Evolutionary conservation across 2,113 vertebrate species (phyloP), one percentile per base, ranked within the genome.

Genomic region (Rousettus leschenaultii): DNA sequence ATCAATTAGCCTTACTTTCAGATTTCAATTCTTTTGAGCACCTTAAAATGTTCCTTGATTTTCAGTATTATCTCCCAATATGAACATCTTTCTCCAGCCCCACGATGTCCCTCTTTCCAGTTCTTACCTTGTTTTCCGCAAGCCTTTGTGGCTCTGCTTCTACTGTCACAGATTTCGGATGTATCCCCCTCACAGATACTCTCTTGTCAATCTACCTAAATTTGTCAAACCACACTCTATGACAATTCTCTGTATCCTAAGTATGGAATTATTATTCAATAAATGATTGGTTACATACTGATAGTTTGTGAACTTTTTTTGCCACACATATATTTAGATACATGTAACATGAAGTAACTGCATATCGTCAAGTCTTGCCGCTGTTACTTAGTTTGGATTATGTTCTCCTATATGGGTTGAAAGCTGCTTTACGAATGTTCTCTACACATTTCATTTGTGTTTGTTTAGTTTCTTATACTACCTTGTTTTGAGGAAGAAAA

Each of bases 401-500:
- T 18, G 13, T 48, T 66, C 35, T 89, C 26, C 55, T 57, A 24
- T 22, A 35, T 3, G 74, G 28, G 18, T 1, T 83, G n/a, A 89
- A 95, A 45, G 43, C 63, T 63, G 26, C 65, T 89, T 95, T 35
- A 53, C 18, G 28, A 73, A 74, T 53, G 3, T 63, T 78, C 30
- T 61, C 57, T 75, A 35, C 18, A 63, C 10, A 28, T 80, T 86
- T 80, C 30, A 38, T 91, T 73, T 78, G 21, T 93, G 48, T 70
- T 89, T 66, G 12, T 33, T 89, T 91, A 83, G 15, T 43, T 21
- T 94, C n/a, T 87, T 83, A 43, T 51, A 26, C 24, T 75, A 65
- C 43, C 48, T 93, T 86, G 33, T 95, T 94, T 94, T 61, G 26
- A 89, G 7, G 33, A 70, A 96, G 45, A 15, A 89, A 75, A 83